Conservation (phyloP, 2,113 vertebrate genomes). For the Corythaixoides concolor region DNA sequence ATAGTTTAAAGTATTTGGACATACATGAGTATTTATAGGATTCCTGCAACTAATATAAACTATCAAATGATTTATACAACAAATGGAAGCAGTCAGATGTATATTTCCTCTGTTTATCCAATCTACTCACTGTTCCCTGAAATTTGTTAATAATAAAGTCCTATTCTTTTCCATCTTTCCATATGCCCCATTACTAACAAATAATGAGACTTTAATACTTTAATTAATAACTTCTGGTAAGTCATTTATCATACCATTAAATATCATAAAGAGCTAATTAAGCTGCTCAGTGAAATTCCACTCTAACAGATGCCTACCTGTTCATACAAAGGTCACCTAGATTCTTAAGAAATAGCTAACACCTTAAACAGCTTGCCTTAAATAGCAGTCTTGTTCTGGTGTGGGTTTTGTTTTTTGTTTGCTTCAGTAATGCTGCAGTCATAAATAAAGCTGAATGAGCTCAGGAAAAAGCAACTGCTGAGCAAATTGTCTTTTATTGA, state of each 20-base stretch:
- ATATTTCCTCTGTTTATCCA: constrained; percentile 28
- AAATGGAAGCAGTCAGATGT: neutral
- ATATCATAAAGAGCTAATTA: constrained; percentile 34
- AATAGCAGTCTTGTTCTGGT: neutral
- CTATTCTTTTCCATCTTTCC: neutral
- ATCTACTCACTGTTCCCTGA: constrained; percentile 1
- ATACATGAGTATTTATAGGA: neutral
- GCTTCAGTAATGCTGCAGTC: neutral
- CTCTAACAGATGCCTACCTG: constrained; percentile 12
- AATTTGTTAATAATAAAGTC: constrained; percentile 6
- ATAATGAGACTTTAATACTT: constrained; percentile 50
- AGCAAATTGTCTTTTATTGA: neutral
- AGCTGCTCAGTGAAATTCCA: constrained; percentile 14
- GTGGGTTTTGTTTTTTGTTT: neutral
- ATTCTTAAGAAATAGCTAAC: neutral
- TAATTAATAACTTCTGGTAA: constrained; percentile 60
- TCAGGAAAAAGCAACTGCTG: neutral
- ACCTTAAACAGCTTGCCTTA: neutral
- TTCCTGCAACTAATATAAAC: neutral
- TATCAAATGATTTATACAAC: neutral
- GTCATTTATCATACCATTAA: constrained; percentile 49
- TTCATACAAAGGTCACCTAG: neutral
- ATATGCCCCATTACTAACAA: constrained; percentile 28
- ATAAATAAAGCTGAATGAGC: neutral
- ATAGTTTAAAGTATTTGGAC: neutral